A percentile compares a stretch with the other conserved stretches of the same genome.
Evolutionary conservation across 64 coral and sea anemone genomes (phyloP).

Genomic region (Montipora cactus): DNA sequence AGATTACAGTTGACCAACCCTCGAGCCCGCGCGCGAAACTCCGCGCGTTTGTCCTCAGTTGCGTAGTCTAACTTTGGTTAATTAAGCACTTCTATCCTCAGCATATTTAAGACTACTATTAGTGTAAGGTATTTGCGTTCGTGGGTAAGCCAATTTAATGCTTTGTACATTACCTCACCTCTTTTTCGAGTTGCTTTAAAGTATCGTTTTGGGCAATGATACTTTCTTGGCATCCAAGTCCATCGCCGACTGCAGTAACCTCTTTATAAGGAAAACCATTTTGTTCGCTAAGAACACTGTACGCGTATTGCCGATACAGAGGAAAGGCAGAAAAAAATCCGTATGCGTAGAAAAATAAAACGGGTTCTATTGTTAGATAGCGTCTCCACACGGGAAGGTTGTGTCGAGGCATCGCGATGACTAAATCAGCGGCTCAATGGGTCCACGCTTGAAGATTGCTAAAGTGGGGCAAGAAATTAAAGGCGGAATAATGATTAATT

Average conservation of each 20-base stretch:
- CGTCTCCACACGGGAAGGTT: constrained; percentile 63
- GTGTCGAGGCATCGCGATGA: constrained; percentile 16
- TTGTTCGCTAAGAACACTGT: constrained; percentile 75
- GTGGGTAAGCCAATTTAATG: too few species aligned
- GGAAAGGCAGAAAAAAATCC: constrained; percentile 82
- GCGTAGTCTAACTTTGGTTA: too few species aligned
- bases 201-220: constrained; percentile 22
- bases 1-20: too few species aligned
- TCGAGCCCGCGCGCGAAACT: too few species aligned
- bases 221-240: constrained; percentile 28
- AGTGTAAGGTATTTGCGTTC: too few species aligned
- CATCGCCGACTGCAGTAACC: background rate
- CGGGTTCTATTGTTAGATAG: constrained; percentile 86
- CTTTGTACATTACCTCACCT: constrained; percentile 11
- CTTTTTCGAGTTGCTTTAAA: constrained; percentile 43
- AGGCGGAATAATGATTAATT: too few species aligned
- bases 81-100: too few species aligned
- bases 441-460: background rate
- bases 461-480: background rate
- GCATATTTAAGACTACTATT: too few species aligned
- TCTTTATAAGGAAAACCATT: constrained; percentile 83
- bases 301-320: constrained; percentile 83
- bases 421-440: background rate
- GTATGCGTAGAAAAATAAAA: constrained; percentile 92
- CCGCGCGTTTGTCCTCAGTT: too few species aligned